Percentiles rank a stretch among this genome's conserved stretches.
phyloP scores from a whole-genome alignment of 2,113 vertebrate species.

The Clinocottus analis region DNA sequence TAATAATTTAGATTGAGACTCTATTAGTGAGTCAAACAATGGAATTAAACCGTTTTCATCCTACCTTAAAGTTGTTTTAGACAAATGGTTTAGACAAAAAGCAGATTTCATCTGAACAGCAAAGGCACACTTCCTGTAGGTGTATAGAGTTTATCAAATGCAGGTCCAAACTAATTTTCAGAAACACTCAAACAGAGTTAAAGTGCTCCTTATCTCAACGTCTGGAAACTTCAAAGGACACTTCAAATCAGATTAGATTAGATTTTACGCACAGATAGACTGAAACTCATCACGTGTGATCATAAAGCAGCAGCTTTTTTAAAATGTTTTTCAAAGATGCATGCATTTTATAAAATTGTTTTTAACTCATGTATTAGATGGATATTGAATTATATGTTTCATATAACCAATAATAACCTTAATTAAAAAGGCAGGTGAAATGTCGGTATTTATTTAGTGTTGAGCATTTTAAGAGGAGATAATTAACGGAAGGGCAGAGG shows the following conservation, averaged over 20 bases:
- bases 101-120: neutral
- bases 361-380: neutral
- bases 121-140: neutral
- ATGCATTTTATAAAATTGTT: neutral
- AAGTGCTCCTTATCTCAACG: slow-evolving; percentile 1
- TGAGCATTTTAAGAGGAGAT: neutral
- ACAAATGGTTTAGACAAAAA: neutral
- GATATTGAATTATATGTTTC: neutral
- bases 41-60: neutral
- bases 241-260: slow-evolving; percentile 27
- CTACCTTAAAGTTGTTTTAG: neutral
- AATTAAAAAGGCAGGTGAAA: no score
- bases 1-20: neutral
- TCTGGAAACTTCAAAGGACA: slow-evolving; percentile 40
- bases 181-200: slow-evolving; percentile 15
- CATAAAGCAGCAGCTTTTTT: slow-evolving; percentile 12
- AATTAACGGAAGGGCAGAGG: neutral
- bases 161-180: slow-evolving; percentile 15
- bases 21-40: neutral
- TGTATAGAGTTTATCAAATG: slow-evolving; percentile 36
- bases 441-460: neutral
- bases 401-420: neutral
- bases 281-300: neutral
- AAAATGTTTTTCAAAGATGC: neutral
- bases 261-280: slow-evolving; percentile 44